These are phyloP conservation scores for Potamilus streckersoni DNA, from an alignment of 1,140 invertebrate genomes.

Conservation along the genomic window DNA sequence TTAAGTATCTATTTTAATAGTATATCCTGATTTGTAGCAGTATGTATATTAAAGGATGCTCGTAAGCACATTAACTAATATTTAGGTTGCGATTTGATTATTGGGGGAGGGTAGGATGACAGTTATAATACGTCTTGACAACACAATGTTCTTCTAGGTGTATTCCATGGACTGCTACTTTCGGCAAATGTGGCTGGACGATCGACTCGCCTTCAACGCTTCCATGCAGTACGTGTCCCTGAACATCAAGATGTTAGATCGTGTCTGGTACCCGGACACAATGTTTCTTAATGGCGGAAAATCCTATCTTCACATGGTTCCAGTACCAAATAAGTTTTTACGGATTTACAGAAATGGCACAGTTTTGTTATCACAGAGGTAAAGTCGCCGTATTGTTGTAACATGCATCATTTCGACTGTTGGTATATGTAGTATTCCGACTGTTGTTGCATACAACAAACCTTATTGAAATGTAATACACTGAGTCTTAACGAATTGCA, in stretches of 20 bases:
- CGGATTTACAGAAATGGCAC: slow-evolving; percentile 59
- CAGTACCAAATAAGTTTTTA: slow-evolving; percentile 66
- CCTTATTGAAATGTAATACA: neutral
- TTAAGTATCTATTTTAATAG: too few relatives aligned
- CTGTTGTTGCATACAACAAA: neutral
- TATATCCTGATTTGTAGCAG: too few relatives aligned
- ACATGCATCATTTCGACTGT: neutral
- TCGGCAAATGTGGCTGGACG: slow-evolving; percentile 59
- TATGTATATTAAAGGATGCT: too few relatives aligned
- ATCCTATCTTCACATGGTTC: slow-evolving; percentile 67
- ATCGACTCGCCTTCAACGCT: slow-evolving; percentile 53
- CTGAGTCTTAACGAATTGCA: neutral
- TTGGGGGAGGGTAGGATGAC: neutral
- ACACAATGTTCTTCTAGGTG: slow-evolving; percentile 39
- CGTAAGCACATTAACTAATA: too few relatives aligned
- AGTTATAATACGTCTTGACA: neutral
- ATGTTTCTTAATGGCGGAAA: slow-evolving; percentile 69
- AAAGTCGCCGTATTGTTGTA: neutral
- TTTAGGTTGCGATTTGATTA: too few relatives aligned
- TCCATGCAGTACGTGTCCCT: slow-evolving; percentile 45
- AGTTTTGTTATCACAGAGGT: slow-evolving; percentile 63
- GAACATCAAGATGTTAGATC: slow-evolving; percentile 54
- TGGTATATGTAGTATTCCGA: too few relatives aligned
- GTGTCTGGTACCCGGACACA: slow-evolving; percentile 63
- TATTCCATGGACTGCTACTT: slow-evolving; percentile 66